These are phyloP conservation scores for Tachypleus tridentatus DNA, from an alignment of 1,140 invertebrate species.

Conservation along the genomic window DNA sequence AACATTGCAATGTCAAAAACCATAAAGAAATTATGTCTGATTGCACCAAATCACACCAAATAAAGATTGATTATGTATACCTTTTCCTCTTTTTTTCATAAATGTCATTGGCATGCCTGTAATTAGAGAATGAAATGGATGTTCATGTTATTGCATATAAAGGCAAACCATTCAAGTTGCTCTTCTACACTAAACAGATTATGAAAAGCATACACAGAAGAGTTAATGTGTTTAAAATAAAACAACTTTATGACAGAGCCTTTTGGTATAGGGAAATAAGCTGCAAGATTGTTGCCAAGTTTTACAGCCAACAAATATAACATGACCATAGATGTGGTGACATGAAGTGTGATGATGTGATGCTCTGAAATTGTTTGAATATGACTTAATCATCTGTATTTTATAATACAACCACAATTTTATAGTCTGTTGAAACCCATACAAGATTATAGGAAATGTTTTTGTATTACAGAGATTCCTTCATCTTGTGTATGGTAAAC, in stretches of 20 bases:
- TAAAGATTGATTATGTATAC: too few species aligned
- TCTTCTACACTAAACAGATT: slow-evolving; percentile 4
- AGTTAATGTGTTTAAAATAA: background rate
- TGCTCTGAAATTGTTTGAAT: background rate
- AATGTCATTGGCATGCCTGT: too few species aligned
- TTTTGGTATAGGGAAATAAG: background rate
- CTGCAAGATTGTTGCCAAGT: background rate
- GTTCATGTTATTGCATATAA: background rate
- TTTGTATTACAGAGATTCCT: slow-evolving; percentile 33
- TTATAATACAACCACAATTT: slow-evolving; percentile 5
- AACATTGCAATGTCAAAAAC: too few species aligned
- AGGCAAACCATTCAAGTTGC: background rate
- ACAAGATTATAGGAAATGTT: background rate
- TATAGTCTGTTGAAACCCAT: background rate
- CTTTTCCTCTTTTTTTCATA: too few species aligned
- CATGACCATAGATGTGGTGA: too few species aligned
- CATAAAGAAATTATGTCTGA: too few species aligned
- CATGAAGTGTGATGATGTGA: background rate
- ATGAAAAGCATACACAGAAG: background rate
- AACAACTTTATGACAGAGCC: background rate
- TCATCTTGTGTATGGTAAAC: slow-evolving; percentile 40
- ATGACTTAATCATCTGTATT: slow-evolving; percentile 1
- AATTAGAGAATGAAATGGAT: background rate
- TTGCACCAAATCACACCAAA: too few species aligned
- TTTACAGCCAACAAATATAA: background rate